A percentile compares a stretch with the other conserved stretches of the same genome.
phyloP scores from a whole-genome alignment of 2,888 invertebrate species.

The Lucinisca nassula region DNA sequence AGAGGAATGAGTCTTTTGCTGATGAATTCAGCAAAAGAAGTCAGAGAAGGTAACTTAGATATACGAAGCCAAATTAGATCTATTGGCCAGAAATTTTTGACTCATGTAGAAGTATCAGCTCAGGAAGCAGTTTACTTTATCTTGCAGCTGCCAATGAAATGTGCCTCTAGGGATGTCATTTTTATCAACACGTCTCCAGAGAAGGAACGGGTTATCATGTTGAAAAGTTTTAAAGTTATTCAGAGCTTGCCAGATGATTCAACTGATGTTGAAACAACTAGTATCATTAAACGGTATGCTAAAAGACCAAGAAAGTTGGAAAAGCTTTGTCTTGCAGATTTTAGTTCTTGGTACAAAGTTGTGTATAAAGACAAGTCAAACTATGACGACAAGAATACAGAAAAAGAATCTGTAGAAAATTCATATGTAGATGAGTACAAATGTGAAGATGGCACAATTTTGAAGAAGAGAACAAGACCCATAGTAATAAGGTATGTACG shows the following conservation, averaged over 20 bases:
- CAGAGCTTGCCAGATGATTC: conserved; percentile 51
- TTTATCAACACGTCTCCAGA: conserved; percentile 73
- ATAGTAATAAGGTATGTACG: conserved; percentile 31
- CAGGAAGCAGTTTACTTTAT: conserved; percentile 72
- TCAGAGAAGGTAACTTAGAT: conserved; percentile 36
- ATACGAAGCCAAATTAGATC: conserved; percentile 51
- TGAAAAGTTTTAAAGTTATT: conserved; percentile 8
- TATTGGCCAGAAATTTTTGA: conserved; percentile 37
- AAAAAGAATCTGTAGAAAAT: too few relatives aligned
- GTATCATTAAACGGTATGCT: conserved; percentile 45
- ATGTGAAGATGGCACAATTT: too few relatives aligned
- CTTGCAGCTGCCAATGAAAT: conserved; percentile 67
- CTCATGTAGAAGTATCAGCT: conserved; percentile 57
- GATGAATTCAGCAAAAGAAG: conserved; percentile 52
- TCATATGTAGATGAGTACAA: too few relatives aligned
- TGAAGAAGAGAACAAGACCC: too few relatives aligned
- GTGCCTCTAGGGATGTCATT: conserved; percentile 42
- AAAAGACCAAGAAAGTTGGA: conserved; percentile 39
- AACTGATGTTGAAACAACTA: conserved; percentile 54
- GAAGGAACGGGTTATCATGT: conserved; percentile 53
- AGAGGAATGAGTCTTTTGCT: conserved; percentile 66
- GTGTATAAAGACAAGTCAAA: too few relatives aligned
- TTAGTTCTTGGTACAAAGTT: too few relatives aligned
- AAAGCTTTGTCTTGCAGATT: conserved; percentile 49
- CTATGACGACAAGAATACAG: too few relatives aligned